Conservation (phyloP, 2,797 vertebrate genomes). For the Microctenopoma steveboyesi region DNA sequence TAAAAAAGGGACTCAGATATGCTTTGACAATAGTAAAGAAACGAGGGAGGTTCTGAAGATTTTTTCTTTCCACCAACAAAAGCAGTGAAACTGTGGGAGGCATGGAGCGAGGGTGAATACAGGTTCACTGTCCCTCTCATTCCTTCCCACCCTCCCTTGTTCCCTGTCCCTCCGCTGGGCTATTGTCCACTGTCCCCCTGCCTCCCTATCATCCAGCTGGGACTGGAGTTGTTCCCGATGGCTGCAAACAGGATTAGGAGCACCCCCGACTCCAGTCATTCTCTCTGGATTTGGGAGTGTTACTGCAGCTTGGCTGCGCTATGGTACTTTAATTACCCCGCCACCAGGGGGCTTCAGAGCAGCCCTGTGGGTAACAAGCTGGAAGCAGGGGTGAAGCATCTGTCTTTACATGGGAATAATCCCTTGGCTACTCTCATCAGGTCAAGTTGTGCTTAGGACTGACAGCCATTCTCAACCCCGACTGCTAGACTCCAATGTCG, state of each 20-base stretch:
- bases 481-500: background rate
- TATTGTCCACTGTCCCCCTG: slow-evolving; percentile 69
- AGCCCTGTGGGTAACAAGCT: slow-evolving; percentile 66
- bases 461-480: slow-evolving; percentile 49
- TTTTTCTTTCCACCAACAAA: slow-evolving; percentile 59
- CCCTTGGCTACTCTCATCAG: slow-evolving; percentile 55
- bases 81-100: slow-evolving; percentile 61
- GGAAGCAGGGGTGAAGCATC: slow-evolving; percentile 49
- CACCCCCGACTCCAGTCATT: slow-evolving; percentile 78
- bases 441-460: slow-evolving; percentile 55
- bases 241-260: slow-evolving; percentile 86
- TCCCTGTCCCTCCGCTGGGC: slow-evolving; percentile 61
- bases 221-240: slow-evolving; percentile 73
- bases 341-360: slow-evolving; percentile 82
- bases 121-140: slow-evolving; percentile 54
- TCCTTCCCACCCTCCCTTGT: slow-evolving; percentile 59
- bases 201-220: slow-evolving; percentile 75
- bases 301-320: slow-evolving; percentile 79
- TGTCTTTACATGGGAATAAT: slow-evolving; percentile 78
- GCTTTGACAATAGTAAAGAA: slow-evolving; percentile 38
- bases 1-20: slow-evolving; percentile 30
- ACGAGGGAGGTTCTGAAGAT: slow-evolving; percentile 42
- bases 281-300: slow-evolving; percentile 80
- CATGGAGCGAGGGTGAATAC: slow-evolving; percentile 70
- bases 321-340: slow-evolving; percentile 85